Base-by-base conservation (phyloP, 2,113 vertebrate species). In the Leucosticte australis region DNA sequence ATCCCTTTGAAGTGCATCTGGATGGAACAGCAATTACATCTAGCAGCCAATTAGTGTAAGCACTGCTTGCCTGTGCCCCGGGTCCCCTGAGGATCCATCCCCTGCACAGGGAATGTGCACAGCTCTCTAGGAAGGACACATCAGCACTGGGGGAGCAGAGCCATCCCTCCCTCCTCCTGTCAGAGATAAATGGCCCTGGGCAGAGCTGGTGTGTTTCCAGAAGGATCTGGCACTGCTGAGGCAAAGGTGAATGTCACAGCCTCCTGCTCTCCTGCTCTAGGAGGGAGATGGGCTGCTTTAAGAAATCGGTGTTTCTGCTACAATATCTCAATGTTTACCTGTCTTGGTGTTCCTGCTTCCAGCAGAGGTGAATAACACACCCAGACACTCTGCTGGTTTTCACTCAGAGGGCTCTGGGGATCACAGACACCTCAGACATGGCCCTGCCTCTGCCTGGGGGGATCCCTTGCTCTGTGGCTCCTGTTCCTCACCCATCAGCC, bases 1-100 rank as follows among this genome's bases (percentile, higher is more conserved):
- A 64, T 88, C 41, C 79, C 91, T 94, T 89, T 95, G 83, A 96
- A 95, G 91, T 75, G 47, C 56, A 15, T 74, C 87, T 89, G 52
- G 77, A 59, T 16, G 70, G 87, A 90, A 49, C 28, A 92, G 92
- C 94, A 95, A 80, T 94, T 94, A 77, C n/a, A 64, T 33, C 60
- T 23, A 64, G 83, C 83, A 77, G 74, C 80, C 92, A 89, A 93
- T 92, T 93, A 94, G 74, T 18, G 60, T 55, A 12, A 78, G 92
- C 76, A 7, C 79, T 37, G 7, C 87, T 65, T 41, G 73, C 52
- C 71, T 46, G 57, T 73, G 69, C 89, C 14, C 23, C 0, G 21
- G 49, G 26, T 81, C 87, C 69, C 95, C 90, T 7, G 55, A 57
- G 94, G 88, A 67, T 57, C 88, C 16, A 10, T 65, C 82, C 74